A percentile compares a stretch with the other conserved stretches of the same genome.
Conservation (phyloP, 2,797 vertebrate genomes). For the Pipistrellus kuhlii region DNA sequence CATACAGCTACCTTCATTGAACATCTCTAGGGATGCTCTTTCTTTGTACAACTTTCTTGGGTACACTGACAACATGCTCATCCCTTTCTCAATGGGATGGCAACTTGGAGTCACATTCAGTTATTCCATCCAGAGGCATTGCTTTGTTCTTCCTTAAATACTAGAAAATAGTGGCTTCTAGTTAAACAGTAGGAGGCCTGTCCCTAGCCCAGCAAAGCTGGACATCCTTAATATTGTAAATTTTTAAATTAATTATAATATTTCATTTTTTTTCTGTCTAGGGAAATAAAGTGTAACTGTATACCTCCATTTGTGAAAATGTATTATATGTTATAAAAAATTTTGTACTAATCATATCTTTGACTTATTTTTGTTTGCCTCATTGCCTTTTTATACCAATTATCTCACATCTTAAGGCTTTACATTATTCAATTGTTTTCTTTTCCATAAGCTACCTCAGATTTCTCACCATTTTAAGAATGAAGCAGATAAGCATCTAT, state of each 20-base stretch:
- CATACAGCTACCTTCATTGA: not conserved
- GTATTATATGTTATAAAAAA: not conserved
- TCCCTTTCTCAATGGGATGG: not conserved
- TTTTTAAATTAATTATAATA: not conserved
- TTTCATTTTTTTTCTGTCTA: not conserved
- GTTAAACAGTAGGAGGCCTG: not conserved
- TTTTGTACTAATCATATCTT: not conserved
- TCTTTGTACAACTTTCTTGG: not conserved
- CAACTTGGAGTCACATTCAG: not conserved
- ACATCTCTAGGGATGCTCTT: not conserved
- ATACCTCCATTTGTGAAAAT: not conserved
- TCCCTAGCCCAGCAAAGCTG: not conserved
- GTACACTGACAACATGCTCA: not conserved
- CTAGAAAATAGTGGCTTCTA: not conserved
- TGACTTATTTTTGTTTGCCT: not conserved
- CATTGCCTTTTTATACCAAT: conserved; percentile 11
- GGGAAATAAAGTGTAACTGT: not conserved
- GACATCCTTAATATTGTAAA: not conserved
- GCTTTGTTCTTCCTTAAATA: not conserved
- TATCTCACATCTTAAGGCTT: conserved; percentile 31
- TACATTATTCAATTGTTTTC: not conserved
- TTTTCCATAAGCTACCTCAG: not conserved
- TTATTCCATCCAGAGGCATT: not conserved
- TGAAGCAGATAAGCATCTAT: not conserved
- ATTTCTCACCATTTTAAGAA: not conserved